Percentiles rank a stretch among this genome's conserved stretches.
Conservation (phyloP, 1,140 invertebrate species). For the Polypedilum vanderplanki region DNA sequence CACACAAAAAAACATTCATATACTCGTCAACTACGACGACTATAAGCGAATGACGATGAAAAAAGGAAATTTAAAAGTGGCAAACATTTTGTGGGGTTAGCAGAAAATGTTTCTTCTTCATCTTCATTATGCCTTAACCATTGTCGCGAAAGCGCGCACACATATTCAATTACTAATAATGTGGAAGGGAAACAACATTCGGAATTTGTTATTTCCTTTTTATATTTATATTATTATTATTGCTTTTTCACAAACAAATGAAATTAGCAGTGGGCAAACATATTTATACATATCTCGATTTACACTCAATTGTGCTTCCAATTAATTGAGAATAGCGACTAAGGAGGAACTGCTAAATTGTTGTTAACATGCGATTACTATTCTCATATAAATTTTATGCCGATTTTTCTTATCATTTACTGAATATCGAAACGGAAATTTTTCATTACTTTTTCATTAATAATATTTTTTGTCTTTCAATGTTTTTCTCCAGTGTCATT, state of each 20-base stretch:
- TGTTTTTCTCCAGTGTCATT: not conserved
- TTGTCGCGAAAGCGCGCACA: not conserved
- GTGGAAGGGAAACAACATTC: slow-evolving; percentile 1
- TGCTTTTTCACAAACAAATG: not conserved
- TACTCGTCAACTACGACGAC: too few relatives aligned
- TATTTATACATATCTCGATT: slow-evolving; percentile 6
- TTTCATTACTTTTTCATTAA: slow-evolving; percentile 8
- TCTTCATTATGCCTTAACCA: not conserved
- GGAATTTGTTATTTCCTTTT: slow-evolving; percentile 1
- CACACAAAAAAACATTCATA: too few relatives aligned
- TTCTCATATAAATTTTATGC: slow-evolving; percentile 7
- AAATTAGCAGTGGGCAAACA: not conserved
- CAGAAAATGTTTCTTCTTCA: not conserved
- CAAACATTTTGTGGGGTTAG: not conserved
- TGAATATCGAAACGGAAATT: slow-evolving; percentile 9
- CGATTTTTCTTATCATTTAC: slow-evolving; percentile 5
- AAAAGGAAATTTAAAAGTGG: not conserved
- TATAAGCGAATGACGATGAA: not conserved
- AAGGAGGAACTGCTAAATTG: slow-evolving; percentile 8
- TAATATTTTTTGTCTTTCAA: not conserved
- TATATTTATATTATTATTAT: not conserved
- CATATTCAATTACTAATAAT: slow-evolving; percentile 1
- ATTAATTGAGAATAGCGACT: not conserved
- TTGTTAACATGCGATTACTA: not conserved
- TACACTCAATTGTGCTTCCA: slow-evolving; percentile 11